phyloP scores from a whole-genome alignment of 2,797 vertebrate species.

The Borostomias antarcticus region DNA sequence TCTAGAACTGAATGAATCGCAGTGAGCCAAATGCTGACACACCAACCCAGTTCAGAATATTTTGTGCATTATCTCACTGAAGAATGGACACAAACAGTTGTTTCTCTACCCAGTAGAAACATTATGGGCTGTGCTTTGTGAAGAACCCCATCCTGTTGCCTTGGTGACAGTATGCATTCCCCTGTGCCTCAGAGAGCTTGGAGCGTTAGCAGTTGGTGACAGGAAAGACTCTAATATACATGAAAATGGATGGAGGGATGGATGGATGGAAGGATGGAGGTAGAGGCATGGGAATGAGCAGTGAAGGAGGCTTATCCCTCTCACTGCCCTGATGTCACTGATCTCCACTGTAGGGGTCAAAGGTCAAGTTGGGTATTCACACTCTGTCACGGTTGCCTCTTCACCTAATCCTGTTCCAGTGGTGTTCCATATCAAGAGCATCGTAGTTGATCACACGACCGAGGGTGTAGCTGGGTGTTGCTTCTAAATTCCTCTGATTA shows the following conservation, averaged over 20 bases:
- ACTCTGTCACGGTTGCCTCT: slow-evolving; percentile 4
- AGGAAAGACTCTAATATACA: slow-evolving; percentile 2
- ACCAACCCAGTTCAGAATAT: neutral
- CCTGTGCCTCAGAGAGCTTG: slow-evolving; percentile 1
- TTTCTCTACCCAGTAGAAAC: neutral
- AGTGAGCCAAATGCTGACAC: neutral
- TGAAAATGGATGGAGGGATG: neutral
- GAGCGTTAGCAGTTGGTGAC: slow-evolving; percentile 13
- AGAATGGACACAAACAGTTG: too few relatives aligned
- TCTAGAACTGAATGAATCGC: neutral
- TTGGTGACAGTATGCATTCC: slow-evolving; percentile 1
- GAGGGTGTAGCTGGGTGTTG: neutral
- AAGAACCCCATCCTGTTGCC: neutral
- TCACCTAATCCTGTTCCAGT: neutral
- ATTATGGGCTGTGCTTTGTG: neutral
- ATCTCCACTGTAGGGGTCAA: slow-evolving; percentile 9
- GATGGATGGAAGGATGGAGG: neutral
- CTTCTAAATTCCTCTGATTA: neutral
- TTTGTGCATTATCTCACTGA: too few relatives aligned
- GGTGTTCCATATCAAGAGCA: neutral
- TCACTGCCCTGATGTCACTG: neutral
- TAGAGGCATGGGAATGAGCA: slow-evolving; percentile 2
- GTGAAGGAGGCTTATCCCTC: neutral
- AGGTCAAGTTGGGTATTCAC: slow-evolving; percentile 18
- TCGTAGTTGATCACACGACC: neutral